Evolutionary conservation across 2,888 invertebrate genomes (phyloP), one percentile per base, ranked within the genome.

Genomic region (Lacanobia wlatinum): DNA sequence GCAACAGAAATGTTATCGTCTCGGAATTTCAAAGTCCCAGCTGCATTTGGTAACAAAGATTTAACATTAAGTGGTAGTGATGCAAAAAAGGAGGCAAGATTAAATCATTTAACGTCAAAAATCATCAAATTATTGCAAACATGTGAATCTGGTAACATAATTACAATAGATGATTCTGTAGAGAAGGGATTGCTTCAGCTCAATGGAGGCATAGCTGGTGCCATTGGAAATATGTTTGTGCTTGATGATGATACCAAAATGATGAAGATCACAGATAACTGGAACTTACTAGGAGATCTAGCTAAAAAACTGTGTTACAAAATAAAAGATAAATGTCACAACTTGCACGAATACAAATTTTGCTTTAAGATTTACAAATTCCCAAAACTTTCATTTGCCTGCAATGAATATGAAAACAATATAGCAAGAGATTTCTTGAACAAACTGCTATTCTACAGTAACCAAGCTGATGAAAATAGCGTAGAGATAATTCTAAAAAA

Each of bases 11-110:
- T 71, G 12, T 50, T 82, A 56, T 8, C 5, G 1, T 52, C 60
- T 3, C 40, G 34, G 18, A n/a, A 55, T 46, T 66, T 84, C 1
- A 77, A 75, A 68, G 74, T 84, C 0, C 84, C 80, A 6, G 14
- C 58, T 38, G 28, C 66, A 1, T 84, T 84, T 63, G 82, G 84
- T 2, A 84, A 84, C 40, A 58, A 53, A 23, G 82, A 84, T 55
- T 46, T 84, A 43, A 67, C 63, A 18, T 38, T 84, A 48, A 68
- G 66, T 38, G 76, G 82, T 0, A 68, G 4, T 34, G 28, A 60
- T 48, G 28, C 34, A 0, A 83, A 70, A 63, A 50, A 66, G 10
- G 75, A 73, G 21, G 60, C 12, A 14, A 61, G 56, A 23, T 21
- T 74, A 1, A 38, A 52, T 0, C 2, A 58, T 38, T 28, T 74